Evolutionary conservation across 2,113 vertebrate species (phyloP), one percentile per base, ranked within the genome.

Genomic region (Aphyosemion australe): DNA sequence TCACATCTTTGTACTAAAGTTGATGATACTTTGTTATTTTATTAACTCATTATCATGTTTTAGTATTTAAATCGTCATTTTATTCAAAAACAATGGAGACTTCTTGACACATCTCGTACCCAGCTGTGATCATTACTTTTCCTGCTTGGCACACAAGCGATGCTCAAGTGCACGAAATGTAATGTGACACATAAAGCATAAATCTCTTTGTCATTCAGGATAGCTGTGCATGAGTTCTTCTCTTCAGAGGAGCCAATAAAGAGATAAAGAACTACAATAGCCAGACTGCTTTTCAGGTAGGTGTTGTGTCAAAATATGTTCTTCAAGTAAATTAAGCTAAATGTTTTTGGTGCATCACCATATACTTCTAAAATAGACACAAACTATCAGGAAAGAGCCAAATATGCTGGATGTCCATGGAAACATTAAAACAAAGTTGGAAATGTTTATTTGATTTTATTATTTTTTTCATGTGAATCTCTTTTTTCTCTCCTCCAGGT

Each of bases 211-310:
- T 85, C 76, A 55, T 65, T 15, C 80, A 99, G 97, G 97, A 99
- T 90, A 98, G 97, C 91, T 99, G 97, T 52, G 94, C 97, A 8
- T 92, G 97, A 13, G 96, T 99, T 43, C 92, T 99, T 42, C 95
- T 99, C 62, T 99, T 99, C 85, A 94, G 97, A 0, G 97, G 97
- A 2, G 96, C 94, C 42, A 95, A 95, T 90, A 99, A 98, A 77
- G 97, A 98, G 20, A 95, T 99, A 58, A 96, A 96, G 74, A 99
- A 99, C 89, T 98, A 96, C 92, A 99, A 99, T 92, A 98, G 96
- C 92, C 97, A 99, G 91, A 98, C 96, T 0, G 95, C 97, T 0
- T 99, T 99, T 92, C 97, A 99, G 96, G 97, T 98, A 85, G 58
- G 85, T n/a, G n/a, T n/a, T n/a, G n/a, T n/a, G n/a, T 26, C 26